These are phyloP conservation scores for Coregonus ussuriensis DNA, from an alignment of 2,797 vertebrate genomes.

Conservation along the genomic window DNA sequence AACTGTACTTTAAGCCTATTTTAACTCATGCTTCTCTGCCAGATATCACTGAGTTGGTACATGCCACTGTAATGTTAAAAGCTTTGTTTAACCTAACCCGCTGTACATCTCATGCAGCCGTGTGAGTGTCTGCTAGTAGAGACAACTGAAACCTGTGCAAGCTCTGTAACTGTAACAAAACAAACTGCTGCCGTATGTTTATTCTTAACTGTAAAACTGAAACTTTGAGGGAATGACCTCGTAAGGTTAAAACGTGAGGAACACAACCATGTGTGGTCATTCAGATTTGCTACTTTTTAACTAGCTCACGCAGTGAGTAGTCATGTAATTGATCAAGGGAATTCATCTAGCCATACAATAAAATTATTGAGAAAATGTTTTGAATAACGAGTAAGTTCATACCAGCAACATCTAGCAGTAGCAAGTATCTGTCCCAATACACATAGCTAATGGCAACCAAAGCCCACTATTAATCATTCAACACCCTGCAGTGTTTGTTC, in stretches of 20 bases:
- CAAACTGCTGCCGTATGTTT: constrained; percentile 27
- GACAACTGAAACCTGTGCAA: constrained; percentile 34
- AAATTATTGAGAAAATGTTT: constrained; percentile 62
- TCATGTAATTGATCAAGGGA: constrained; percentile 52
- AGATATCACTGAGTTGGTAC: constrained; percentile 54
- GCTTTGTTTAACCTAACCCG: constrained; percentile 8
- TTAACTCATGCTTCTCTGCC: constrained; percentile 50
- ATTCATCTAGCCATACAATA: constrained; percentile 66
- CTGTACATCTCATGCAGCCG: constrained; percentile 11
- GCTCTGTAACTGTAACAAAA: constrained; percentile 41
- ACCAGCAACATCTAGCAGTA: too few relatives aligned
- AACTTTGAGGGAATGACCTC: constrained; percentile 5
- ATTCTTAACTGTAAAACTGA: constrained; percentile 5
- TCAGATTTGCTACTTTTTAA: constrained; percentile 57
- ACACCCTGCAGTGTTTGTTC: neutral
- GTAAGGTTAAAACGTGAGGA: constrained; percentile 7
- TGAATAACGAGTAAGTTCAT: too few relatives aligned
- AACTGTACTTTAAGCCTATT: constrained; percentile 37
- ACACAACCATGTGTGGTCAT: constrained; percentile 50
- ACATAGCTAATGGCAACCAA: neutral
- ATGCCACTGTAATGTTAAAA: constrained; percentile 27
- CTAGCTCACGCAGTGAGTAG: constrained; percentile 46
- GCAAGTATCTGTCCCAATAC: too few relatives aligned
- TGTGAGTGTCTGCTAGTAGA: constrained; percentile 25
- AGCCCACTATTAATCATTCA: neutral